Conservation (phyloP, 2,888 invertebrate species). For the Heliconius hortense region DNA sequence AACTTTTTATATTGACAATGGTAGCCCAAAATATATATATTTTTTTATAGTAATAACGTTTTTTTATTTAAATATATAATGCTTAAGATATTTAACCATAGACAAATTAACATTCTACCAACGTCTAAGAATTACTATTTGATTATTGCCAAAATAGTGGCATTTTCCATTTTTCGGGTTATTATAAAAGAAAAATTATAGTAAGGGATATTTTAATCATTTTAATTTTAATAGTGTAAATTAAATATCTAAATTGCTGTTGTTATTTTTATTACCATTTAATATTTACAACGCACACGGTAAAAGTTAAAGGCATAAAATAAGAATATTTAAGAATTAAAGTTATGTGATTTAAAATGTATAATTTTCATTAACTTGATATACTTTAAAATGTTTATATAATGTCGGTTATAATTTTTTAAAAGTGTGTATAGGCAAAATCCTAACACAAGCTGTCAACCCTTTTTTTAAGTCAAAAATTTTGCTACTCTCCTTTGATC, state of each 20-base stretch:
- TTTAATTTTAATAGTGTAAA: neutral
- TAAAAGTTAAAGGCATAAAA: neutral
- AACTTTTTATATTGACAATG: neutral
- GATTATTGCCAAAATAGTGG: neutral
- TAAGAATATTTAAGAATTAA: neutral
- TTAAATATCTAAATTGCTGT: neutral
- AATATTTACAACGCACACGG: neutral
- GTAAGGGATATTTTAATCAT: neutral
- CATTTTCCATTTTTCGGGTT: neutral
- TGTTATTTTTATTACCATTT: neutral
- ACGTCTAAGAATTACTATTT: neutral
- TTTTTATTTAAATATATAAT: conserved; percentile 16
- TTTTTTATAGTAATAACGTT: conserved; percentile 2
- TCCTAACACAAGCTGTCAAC: conserved; percentile 19
- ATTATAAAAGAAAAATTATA: neutral
- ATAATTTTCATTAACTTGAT: neutral
- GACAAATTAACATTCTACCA: neutral
- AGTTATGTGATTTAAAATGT: neutral
- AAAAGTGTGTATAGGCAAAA: neutral
- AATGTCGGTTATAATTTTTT: neutral
- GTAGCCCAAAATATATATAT: neutral
- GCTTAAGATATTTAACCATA: conserved; percentile 8
- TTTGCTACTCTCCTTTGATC: conserved; percentile 38
- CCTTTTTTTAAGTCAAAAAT: conserved; percentile 35
- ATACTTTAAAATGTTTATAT: neutral